A percentile compares a stretch with the other conserved stretches of the same genome.
phyloP scores from a whole-genome alignment of 2,113 vertebrate genomes.

The Melanocharis versteri region DNA sequence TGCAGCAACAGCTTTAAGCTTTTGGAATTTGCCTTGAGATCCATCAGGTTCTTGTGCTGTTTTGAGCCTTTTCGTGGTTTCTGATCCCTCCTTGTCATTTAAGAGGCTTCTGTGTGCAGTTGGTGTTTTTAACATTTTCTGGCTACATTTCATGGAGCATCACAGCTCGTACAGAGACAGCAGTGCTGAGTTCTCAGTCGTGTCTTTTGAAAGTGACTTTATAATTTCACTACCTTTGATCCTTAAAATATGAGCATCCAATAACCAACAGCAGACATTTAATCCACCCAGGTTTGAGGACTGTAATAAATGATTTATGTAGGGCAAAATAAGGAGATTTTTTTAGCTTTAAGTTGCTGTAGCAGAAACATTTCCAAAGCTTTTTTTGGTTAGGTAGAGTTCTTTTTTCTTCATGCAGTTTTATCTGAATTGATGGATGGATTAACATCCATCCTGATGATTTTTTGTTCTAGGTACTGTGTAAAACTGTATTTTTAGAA shows the following conservation, averaged over 20 bases:
- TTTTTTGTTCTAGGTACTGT: not conserved
- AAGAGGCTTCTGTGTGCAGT: not conserved
- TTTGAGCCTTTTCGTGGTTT: not conserved
- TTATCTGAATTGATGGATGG: not conserved
- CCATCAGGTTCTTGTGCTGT: not conserved
- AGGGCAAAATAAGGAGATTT: rapidly evolving
- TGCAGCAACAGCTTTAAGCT: not conserved
- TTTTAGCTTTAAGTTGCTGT: not conserved
- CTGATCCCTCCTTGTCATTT: not conserved
- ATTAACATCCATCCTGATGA: not conserved
- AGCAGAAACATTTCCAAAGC: not conserved
- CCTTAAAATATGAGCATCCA: not conserved
- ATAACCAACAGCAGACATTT: not conserved
- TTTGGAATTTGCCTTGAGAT: not conserved
- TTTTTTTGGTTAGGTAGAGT: not conserved
- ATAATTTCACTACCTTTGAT: not conserved
- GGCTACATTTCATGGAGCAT: not conserved
- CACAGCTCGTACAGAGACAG: not conserved
- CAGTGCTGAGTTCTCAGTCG: not conserved
- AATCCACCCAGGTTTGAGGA: not conserved
- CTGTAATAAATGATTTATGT: not conserved
- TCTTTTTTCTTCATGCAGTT: not conserved
- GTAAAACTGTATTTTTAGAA: not conserved
- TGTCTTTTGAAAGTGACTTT: not conserved
- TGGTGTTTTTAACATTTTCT: not conserved